A percentile compares a stretch with the other conserved stretches of the same genome.
phyloP scores from a whole-genome alignment of 2,797 vertebrate species.

The Pampus argenteus region DNA sequence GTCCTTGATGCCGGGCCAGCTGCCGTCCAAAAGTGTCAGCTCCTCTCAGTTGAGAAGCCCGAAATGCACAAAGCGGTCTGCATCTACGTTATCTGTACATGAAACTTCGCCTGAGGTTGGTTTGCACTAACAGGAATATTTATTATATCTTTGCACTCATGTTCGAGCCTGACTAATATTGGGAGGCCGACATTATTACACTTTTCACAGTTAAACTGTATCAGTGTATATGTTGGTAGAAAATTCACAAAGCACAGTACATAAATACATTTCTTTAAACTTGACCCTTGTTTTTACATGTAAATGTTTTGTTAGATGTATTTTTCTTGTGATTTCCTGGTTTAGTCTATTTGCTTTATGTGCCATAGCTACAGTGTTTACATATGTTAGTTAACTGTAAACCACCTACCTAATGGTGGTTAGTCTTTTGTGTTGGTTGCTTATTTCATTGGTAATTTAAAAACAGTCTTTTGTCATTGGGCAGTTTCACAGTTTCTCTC shows the following conservation, averaged over 20 bases:
- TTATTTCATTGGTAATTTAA: neutral
- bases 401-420: no score
- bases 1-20: conserved; percentile 72
- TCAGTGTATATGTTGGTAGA: no score
- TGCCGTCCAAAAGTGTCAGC: conserved; percentile 23
- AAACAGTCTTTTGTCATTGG: neutral
- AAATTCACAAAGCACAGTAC: neutral
- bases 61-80: conserved; percentile 82
- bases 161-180: neutral
- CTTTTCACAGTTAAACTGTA: no score
- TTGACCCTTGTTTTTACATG: neutral
- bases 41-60: conserved; percentile 63
- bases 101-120: conserved; percentile 89
- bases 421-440: neutral
- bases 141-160: neutral
- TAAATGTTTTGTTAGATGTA: no score
- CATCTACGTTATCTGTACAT: conserved; percentile 74
- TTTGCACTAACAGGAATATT: conserved; percentile 9
- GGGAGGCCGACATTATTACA: neutral
- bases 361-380: no score
- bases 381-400: no score
- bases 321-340: neutral
- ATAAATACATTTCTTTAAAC: neutral
- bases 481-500: neutral
- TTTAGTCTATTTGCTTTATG: no score